These are phyloP conservation scores for Calosoma granatense DNA, from an alignment of 1,140 invertebrate species.

Conservation along the genomic window DNA sequence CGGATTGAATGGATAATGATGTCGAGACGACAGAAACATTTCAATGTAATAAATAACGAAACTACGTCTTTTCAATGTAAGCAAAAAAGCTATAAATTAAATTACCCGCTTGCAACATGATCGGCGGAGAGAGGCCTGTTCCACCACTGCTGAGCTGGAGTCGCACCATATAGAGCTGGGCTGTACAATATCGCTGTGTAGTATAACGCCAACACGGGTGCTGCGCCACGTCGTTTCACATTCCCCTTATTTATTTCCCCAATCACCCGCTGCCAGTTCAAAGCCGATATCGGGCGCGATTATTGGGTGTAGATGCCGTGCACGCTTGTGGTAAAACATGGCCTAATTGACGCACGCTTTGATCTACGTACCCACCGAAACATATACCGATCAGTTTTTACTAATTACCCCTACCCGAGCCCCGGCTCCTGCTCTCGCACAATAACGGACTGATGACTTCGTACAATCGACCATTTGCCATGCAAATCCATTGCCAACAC, in stretches of 20 bases:
- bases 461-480: no score
- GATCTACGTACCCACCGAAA: neutral
- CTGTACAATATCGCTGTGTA: no score
- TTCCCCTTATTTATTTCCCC: neutral
- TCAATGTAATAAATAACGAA: conserved; percentile 7
- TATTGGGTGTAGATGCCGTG: neutral
- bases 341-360: conserved; percentile 3
- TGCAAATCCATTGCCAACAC: no score
- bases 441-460: no score
- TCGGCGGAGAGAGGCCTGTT: neutral
- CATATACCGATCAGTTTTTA: no score
- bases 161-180: no score
- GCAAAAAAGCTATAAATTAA: conserved; percentile 2
- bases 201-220: neutral
- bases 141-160: no score
- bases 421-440: no score
- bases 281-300: neutral
- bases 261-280: neutral
- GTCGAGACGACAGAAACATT: conserved; percentile 6
- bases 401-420: no score
- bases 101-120: neutral
- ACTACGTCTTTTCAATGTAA: conserved; percentile 2
- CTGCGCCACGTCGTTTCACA: neutral
- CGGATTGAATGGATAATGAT: neutral
- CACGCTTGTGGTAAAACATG: neutral